Conservation (phyloP, 2,797 vertebrate genomes). For the Anas bahamensis region DNA sequence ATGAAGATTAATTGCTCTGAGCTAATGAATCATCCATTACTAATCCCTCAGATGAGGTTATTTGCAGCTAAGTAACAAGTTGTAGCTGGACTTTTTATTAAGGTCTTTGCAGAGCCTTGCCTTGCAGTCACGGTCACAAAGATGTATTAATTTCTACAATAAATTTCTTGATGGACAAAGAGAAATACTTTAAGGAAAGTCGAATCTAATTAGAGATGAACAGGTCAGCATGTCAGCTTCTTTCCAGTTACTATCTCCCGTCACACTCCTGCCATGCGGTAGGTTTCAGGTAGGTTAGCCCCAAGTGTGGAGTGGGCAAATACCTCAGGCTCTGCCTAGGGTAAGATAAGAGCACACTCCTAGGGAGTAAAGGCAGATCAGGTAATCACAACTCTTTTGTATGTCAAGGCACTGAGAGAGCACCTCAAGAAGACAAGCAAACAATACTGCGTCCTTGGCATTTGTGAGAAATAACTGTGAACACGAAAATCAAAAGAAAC, state of each 20-base stretch:
- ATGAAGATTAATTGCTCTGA: constrained; percentile 62
- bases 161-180: not conserved
- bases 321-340: not conserved
- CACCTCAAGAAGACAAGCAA: not conserved
- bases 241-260: not conserved
- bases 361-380: not conserved
- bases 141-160: not conserved
- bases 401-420: not conserved
- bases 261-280: accelerated
- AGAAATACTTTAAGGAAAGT: not conserved
- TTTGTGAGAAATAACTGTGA: not conserved
- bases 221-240: not conserved
- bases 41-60: constrained; percentile 41
- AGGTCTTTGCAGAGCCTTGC: not conserved
- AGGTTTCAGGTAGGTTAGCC: not conserved
- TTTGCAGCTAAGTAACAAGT: not conserved
- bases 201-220: not conserved
- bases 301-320: not conserved
- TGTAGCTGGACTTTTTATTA: not conserved
- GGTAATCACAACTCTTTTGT: not conserved
- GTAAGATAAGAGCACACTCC: not conserved
- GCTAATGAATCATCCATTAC: constrained; percentile 66
- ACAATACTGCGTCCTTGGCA: not conserved
- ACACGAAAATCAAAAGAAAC: constrained; percentile 19
- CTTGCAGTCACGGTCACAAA: not conserved